Evolutionary conservation across 2,113 vertebrate genomes (phyloP).

Genomic region (Apus apus): DNA sequence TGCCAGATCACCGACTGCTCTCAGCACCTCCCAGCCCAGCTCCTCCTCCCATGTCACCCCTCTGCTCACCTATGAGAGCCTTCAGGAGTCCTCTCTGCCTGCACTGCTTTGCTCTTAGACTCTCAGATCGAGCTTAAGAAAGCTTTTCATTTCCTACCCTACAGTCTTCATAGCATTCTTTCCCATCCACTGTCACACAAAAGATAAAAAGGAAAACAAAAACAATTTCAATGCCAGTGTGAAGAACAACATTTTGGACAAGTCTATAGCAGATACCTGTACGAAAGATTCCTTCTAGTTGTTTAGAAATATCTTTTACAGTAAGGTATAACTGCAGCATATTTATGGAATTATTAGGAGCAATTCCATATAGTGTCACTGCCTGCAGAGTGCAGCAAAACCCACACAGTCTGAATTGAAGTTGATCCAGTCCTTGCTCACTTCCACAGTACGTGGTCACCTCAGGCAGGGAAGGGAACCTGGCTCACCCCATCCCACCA

Average conservation of each 20-base stretch:
- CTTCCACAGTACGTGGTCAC: not conserved
- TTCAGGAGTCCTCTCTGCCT: not conserved
- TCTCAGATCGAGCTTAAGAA: not conserved
- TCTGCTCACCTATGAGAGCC: not conserved
- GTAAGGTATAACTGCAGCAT: not conserved
- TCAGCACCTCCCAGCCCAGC: not conserved
- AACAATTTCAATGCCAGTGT: not conserved
- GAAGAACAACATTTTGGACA: not conserved
- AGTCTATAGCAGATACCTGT: not conserved
- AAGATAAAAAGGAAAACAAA: not conserved
- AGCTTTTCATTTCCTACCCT: not conserved
- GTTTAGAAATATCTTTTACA: constrained; percentile 16
- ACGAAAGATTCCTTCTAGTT: not conserved
- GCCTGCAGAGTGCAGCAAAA: constrained; percentile 58
- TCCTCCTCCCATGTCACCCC: not conserved
- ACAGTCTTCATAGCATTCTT: not conserved
- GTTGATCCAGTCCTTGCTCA: not conserved
- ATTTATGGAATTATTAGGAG: not conserved
- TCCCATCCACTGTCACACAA: not conserved
- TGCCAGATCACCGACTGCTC: constrained; percentile 11
- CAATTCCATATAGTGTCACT: constrained; percentile 2
- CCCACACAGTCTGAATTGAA: not conserved
- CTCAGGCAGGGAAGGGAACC: not conserved
- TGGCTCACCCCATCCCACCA: not conserved
- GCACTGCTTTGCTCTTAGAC: not conserved